phyloP scores from a whole-genome alignment of 2,797 vertebrate genomes.

The Micrastur ruficollis region DNA sequence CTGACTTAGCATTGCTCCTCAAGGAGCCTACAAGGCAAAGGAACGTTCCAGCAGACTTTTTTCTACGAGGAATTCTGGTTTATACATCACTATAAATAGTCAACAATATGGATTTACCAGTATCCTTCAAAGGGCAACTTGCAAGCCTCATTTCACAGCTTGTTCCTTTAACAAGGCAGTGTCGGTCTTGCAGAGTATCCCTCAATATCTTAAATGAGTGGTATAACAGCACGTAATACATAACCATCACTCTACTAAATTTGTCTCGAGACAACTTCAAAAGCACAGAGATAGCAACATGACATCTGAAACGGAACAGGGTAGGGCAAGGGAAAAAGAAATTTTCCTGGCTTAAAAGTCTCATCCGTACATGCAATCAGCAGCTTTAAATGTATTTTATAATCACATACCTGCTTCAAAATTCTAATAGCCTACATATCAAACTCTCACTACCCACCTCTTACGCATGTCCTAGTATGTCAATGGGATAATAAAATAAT shows the following conservation, averaged over 20 bases:
- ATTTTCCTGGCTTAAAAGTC: neutral
- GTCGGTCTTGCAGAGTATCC: accelerated
- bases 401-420: neutral
- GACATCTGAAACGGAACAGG: neutral
- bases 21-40: neutral
- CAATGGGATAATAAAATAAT: neutral
- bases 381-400: neutral
- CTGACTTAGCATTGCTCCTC: neutral
- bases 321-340: neutral
- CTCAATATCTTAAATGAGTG: neutral
- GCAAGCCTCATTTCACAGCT: neutral
- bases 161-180: neutral
- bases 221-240: neutral
- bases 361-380: neutral
- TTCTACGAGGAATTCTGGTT: neutral
- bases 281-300: neutral
- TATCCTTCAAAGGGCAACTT: neutral
- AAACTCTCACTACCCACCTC: neutral
- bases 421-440: neutral
- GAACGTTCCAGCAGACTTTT: neutral
- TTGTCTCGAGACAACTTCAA: neutral
- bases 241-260: neutral
- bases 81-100: neutral
- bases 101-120: neutral
- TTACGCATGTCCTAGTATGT: neutral